Evolutionary conservation across 2,888 invertebrate species (phyloP).

Genomic region (Mallateleia sp.): DNA sequence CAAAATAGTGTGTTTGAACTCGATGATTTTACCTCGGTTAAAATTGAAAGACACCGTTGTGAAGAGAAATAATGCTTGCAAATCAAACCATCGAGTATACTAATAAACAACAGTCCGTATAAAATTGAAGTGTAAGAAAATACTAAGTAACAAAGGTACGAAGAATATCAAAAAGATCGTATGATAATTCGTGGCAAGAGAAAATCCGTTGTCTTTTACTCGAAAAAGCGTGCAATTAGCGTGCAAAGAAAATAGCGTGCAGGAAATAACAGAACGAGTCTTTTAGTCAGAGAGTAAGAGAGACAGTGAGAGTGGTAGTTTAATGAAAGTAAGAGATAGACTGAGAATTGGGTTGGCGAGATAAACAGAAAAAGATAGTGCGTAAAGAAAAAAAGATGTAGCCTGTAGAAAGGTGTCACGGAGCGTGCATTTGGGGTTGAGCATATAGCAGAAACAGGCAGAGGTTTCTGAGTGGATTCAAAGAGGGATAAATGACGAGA

Average conservation of each 20-base stretch:
- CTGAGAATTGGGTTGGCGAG: constrained; percentile 20
- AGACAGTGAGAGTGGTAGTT: constrained; percentile 38
- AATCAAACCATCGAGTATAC: constrained; percentile 50
- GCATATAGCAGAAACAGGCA: constrained; percentile 74
- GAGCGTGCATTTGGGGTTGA: constrained; percentile 67
- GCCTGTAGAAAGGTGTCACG: constrained; percentile 49
- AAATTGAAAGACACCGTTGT: constrained; percentile 27
- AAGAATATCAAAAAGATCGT: constrained; percentile 57
- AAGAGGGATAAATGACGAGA: constrained; percentile 53
- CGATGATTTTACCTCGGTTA: constrained; percentile 10
- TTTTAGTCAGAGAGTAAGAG: constrained; percentile 75
- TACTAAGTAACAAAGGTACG: constrained; percentile 63
- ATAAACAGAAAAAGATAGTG: constrained; percentile 15
- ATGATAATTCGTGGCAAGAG: constrained; percentile 77
- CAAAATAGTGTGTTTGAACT: constrained; percentile 16
- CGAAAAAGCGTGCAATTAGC: constrained; percentile 87
- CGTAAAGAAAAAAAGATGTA: constrained; percentile 10
- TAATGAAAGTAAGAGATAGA: constrained; percentile 49
- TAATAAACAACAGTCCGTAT: constrained; percentile 55
- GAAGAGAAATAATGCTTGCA: constrained; percentile 57
- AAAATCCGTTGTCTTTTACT: constrained; percentile 81
- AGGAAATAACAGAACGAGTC: constrained; percentile 81
- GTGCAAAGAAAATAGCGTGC: constrained; percentile 88
- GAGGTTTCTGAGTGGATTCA: constrained; percentile 59
- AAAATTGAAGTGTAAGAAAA: constrained; percentile 46